phyloP scores from a whole-genome alignment of 1,140 invertebrate genomes.

The Aphaenogaster ashmeadi region DNA sequence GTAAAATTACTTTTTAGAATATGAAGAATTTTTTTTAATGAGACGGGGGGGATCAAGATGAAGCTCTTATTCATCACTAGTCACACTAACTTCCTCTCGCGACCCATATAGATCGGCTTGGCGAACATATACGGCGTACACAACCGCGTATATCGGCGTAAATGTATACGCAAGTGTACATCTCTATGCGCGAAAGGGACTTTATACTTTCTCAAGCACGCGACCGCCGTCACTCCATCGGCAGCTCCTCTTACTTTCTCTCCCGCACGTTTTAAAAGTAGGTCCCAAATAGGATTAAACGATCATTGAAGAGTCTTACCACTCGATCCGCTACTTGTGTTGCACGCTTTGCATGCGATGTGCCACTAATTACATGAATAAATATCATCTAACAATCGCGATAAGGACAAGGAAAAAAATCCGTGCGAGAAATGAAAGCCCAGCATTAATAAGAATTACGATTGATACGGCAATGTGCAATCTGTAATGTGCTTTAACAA shows the following conservation, averaged over 20 bases:
- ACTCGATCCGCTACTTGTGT: conserved; percentile 1
- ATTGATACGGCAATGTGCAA: background rate
- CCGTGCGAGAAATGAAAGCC: background rate
- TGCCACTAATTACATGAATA: background rate
- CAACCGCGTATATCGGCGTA: background rate
- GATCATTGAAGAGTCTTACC: conserved; percentile 68
- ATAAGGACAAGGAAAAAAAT: background rate
- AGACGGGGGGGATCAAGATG: background rate
- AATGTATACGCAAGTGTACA: conserved; percentile 41
- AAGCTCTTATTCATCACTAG: background rate
- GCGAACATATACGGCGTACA: background rate
- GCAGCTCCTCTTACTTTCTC: conserved; percentile 85
- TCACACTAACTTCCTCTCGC: conserved; percentile 43
- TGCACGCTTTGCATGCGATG: background rate
- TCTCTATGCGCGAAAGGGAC: conserved; percentile 80
- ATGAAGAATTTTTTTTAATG: background rate
- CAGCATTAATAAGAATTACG: background rate
- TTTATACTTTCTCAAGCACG: conserved; percentile 84
- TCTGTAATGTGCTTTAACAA: background rate
- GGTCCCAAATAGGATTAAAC: conserved; percentile 83
- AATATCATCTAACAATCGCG: conserved; percentile 2
- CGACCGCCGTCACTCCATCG: conserved; percentile 79
- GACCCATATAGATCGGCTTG: conserved; percentile 42
- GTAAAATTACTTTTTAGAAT: background rate
- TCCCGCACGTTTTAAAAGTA: conserved; percentile 83